A percentile compares a stretch with the other conserved stretches of the same genome.
phyloP scores from a whole-genome alignment of 2,888 invertebrate species.

The Argyresthia albistria region DNA sequence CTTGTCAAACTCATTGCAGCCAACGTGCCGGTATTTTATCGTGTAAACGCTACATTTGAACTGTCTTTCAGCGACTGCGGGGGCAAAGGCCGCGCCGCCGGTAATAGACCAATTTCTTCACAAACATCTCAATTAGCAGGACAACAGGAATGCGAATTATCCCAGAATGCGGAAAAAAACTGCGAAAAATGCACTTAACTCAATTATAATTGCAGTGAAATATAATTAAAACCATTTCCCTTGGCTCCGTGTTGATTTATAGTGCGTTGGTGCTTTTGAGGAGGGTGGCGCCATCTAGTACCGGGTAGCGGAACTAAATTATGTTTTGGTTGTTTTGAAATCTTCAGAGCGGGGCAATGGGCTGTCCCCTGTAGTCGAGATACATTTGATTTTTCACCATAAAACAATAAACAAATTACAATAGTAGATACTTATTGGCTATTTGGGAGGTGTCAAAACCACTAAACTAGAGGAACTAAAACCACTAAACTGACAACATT shows the following conservation, averaged over 20 bases:
- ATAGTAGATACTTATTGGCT: too few relatives aligned
- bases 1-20: too few relatives aligned
- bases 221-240: conserved; percentile 34
- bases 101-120: conserved; percentile 11
- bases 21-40: too few relatives aligned
- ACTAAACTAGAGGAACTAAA: too few relatives aligned
- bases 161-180: not conserved
- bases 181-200: conserved; percentile 5
- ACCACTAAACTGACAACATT: too few relatives aligned
- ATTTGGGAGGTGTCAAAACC: too few relatives aligned
- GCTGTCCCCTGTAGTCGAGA: too few relatives aligned
- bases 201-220: conserved; percentile 28
- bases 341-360: too few relatives aligned
- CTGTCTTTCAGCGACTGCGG: too few relatives aligned
- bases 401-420: too few relatives aligned
- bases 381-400: too few relatives aligned
- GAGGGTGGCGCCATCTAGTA: conserved; percentile 36
- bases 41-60: too few relatives aligned
- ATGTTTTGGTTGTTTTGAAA: not conserved
- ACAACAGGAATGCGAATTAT: not conserved
- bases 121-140: not conserved
- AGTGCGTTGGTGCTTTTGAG: not conserved
- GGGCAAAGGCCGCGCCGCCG: not conserved
- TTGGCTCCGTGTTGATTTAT: conserved; percentile 8
- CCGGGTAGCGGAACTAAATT: conserved; percentile 31